phyloP scores from a whole-genome alignment of 2,113 vertebrate genomes.

The Thermophis baileyi region DNA sequence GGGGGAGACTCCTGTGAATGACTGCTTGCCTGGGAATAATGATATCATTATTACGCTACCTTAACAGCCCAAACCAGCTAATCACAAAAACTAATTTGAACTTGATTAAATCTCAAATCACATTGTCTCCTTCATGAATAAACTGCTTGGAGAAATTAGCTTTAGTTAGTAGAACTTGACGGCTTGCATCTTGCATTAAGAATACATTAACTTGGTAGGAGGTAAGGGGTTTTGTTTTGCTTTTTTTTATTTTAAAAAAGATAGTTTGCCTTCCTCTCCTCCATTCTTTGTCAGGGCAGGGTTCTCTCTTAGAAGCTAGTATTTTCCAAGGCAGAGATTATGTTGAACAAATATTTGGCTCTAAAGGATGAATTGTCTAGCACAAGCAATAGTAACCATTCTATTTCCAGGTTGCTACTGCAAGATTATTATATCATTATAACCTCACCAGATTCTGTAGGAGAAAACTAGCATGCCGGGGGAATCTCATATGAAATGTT shows the following conservation, averaged over 20 bases:
- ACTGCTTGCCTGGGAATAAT: constrained; percentile 51
- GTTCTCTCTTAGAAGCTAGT: background rate
- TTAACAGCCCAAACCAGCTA: constrained; percentile 65
- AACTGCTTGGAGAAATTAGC: constrained; percentile 60
- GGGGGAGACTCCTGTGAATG: background rate
- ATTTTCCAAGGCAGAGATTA: background rate
- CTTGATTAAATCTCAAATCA: constrained; percentile 58
- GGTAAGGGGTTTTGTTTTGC: background rate
- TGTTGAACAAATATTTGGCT: background rate
- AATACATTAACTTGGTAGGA: constrained; percentile 50
- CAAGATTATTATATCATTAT: background rate
- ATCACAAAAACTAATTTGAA: constrained; percentile 69
- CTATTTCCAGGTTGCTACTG: background rate
- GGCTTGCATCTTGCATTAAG: constrained; percentile 42
- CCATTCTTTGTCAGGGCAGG: background rate
- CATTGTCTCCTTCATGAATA: constrained; percentile 59
- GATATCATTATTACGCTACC: constrained; percentile 61
- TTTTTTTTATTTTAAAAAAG: background rate
- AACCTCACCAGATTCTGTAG: background rate
- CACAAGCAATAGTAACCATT: background rate
- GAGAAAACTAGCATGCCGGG: background rate
- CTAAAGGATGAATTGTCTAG: background rate
- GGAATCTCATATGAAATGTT: background rate
- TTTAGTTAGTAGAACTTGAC: constrained; percentile 42
- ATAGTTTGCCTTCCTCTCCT: constrained; percentile 32